Conservation (phyloP, 92 coral and sea anemone species). For the Pocillopora meandrina region DNA sequence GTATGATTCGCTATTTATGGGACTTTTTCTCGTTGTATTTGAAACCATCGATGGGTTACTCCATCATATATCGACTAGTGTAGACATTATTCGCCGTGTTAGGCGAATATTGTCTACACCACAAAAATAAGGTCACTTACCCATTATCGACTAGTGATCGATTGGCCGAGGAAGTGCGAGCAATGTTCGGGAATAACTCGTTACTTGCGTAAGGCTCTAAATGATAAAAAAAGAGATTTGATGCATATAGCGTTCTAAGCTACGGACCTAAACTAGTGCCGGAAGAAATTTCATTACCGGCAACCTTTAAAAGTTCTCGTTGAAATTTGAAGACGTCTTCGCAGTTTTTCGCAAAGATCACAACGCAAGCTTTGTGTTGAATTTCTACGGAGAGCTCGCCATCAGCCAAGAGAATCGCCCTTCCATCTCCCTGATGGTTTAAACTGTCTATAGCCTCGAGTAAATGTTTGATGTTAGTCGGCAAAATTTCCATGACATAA, state of each 20-base stretch:
- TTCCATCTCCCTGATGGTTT: conserved; percentile 42
- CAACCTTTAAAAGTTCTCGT: conserved; percentile 29
- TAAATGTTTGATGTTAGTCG: conserved; percentile 34
- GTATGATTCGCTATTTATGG: too few relatives aligned
- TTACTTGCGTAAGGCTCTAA: too few relatives aligned
- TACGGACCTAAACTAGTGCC: background rate
- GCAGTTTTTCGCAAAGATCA: conserved; percentile 50
- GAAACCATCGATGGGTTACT: too few relatives aligned
- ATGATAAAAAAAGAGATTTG: too few relatives aligned
- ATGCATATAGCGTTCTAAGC: background rate
- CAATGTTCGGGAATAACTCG: background rate
- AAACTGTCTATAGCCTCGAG: conserved; percentile 48
- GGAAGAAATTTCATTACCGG: conserved; percentile 16
- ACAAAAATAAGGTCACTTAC: too few relatives aligned
- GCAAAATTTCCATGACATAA: conserved; percentile 37
- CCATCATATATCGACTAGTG: too few relatives aligned
- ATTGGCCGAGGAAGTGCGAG: background rate
- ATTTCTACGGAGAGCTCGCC: conserved; percentile 47
- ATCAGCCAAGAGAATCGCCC: conserved; percentile 53
- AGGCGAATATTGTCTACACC: too few relatives aligned
- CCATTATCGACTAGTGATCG: too few relatives aligned
- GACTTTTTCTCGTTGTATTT: too few relatives aligned
- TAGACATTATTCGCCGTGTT: too few relatives aligned
- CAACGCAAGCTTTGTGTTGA: conserved; percentile 60
- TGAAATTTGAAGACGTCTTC: conserved; percentile 47